phyloP scores from a whole-genome alignment of 2,797 vertebrate genomes.

The Cyclopterus lumpus region DNA sequence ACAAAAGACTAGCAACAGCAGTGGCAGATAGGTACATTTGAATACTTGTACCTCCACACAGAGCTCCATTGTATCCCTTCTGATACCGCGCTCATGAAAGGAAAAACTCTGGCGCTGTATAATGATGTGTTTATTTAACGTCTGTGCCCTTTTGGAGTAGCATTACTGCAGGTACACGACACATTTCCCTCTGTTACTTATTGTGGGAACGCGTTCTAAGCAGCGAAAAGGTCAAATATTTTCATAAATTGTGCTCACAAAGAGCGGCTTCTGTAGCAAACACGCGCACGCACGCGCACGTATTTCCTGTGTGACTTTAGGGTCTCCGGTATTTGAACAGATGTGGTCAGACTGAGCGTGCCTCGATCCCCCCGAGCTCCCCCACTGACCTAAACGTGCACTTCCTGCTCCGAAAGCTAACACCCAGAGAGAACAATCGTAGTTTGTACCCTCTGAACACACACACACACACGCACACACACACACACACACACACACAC shows the following conservation, averaged over 20 bases:
- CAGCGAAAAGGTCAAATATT: slow-evolving; percentile 61
- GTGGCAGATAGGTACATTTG: background rate
- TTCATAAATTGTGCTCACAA: slow-evolving; percentile 61
- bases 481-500: slow-evolving; percentile 37
- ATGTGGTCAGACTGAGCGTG: slow-evolving; percentile 81
- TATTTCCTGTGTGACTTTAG: slow-evolving; percentile 77
- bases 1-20: background rate
- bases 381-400: slow-evolving; percentile 81
- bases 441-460: slow-evolving; percentile 78
- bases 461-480: slow-evolving; percentile 43
- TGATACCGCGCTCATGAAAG: background rate
- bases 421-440: slow-evolving; percentile 85
- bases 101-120: background rate
- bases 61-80: slow-evolving; percentile 3
- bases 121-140: slow-evolving; percentile 19
- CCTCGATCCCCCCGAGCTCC: slow-evolving; percentile 70
- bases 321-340: slow-evolving; percentile 85
- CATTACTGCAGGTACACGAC: slow-evolving; percentile 40
- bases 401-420: slow-evolving; percentile 85
- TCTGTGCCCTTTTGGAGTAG: slow-evolving; percentile 35
- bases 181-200: slow-evolving; percentile 41
- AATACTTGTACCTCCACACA: background rate
- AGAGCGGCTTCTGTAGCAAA: slow-evolving; percentile 57
- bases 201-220: slow-evolving; percentile 46
- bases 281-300: slow-evolving; percentile 30